A percentile compares a stretch with the other conserved stretches of the same genome.
phyloP scores from a whole-genome alignment of 2,797 vertebrate genomes.

The Ataeniobius toweri region DNA sequence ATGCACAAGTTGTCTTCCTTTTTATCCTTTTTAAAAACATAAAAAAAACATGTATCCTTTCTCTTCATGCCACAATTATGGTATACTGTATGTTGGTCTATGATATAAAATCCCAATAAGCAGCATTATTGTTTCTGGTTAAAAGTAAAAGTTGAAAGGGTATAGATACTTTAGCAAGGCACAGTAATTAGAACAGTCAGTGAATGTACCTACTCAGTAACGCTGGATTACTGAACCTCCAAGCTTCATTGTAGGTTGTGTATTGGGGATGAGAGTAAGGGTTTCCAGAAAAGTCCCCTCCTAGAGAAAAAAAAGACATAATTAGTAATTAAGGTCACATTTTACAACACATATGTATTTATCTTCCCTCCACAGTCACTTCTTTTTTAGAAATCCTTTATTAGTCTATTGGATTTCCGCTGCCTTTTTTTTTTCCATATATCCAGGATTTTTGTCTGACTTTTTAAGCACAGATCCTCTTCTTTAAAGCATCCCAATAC shows the following conservation, averaged over 20 bases:
- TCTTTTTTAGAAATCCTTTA: slow-evolving; percentile 43
- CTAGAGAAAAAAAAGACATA: slow-evolving; percentile 74
- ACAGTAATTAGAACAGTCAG: not conserved
- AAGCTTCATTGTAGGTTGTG: slow-evolving; percentile 98
- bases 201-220: slow-evolving; percentile 93
- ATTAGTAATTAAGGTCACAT: slow-evolving; percentile 27
- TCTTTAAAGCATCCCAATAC: slow-evolving; percentile 60
- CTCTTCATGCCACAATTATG: not conserved
- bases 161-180: not conserved
- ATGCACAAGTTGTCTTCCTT: not conserved
- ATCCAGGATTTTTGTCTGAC: slow-evolving; percentile 31
- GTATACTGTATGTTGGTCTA: not conserved
- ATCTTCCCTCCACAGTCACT: slow-evolving; percentile 30
- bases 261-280: slow-evolving; percentile 99
- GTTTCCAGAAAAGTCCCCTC: slow-evolving; percentile 99
- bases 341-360: not conserved
- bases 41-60: not conserved
- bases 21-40: not conserved
- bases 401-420: slow-evolving; percentile 45
- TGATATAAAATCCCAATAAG: not conserved
- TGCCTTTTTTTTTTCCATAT: slow-evolving; percentile 28
- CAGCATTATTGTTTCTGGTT: not conserved
- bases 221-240: slow-evolving; percentile 99
- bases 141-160: not conserved
- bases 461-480: slow-evolving; percentile 45